Base-by-base conservation (phyloP, 2,797 vertebrate genomes). In the Amniataba percoides region DNA sequence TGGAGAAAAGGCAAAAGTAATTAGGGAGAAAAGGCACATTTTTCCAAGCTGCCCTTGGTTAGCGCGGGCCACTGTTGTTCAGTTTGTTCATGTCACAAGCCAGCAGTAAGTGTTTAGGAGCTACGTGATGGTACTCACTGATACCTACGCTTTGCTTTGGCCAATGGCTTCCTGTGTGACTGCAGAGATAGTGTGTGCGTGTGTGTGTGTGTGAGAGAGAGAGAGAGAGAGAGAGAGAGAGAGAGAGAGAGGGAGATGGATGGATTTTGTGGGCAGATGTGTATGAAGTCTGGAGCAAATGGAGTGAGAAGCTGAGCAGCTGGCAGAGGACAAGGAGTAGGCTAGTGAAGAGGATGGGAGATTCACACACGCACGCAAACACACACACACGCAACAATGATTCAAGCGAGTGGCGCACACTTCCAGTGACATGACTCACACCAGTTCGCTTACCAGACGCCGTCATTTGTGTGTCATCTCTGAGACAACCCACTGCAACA, bases 231-330 rank as follows among this genome's bases (percentile, higher is more conserved):
- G n/a, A n/a, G 59, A 48, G 75, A 18, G 77, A 39, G 64, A 43
- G 59, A 48, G 75, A 18, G 59, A 48, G 75, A 18, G 67, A 51
- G 77, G 27, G 27, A 31, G 82, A 84, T 71, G 66, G 81, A 85
- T 87, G 76, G 72, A 89, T 89, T 86, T 84, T 76, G 82, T 82
- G 79, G 92, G 92, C 94, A 95, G 95, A 94, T 95, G 94, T 95
- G 91, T 87, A 85, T 89, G 81, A 89, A 92, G 92, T 95, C 92
- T 94, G 94, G 94, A 93, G 91, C 91, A 95, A 95, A 95, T 92
- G 89, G 92, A 94, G 91, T 94, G 94, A 93, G 92, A 93, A 95
- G 89, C 87, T 65, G 89, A 93, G 90, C 94, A 95, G 92, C 94
- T 95, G 94, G 94, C 81, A 64, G 82, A 94, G 91, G 89, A 93